Conservation (phyloP, 2,113 vertebrate genomes). For the Zeus faber region DNA sequence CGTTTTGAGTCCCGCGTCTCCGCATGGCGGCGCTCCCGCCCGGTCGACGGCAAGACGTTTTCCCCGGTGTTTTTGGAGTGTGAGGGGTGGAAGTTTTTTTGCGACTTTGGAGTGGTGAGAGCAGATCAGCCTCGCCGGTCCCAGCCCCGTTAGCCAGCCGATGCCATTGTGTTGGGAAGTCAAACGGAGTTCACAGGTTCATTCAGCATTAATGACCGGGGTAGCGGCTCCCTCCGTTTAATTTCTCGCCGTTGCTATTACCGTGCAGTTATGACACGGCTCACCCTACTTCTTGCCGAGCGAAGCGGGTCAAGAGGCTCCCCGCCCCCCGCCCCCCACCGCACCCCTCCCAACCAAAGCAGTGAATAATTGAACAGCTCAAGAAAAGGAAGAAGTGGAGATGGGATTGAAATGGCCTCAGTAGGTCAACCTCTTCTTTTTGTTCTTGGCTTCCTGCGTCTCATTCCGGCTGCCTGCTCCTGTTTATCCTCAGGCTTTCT, state of each 20-base stretch:
- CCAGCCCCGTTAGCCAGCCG: constrained; percentile 2
- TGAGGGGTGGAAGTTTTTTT: too few species aligned
- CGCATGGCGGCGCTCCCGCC: too few species aligned
- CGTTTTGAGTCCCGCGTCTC: too few species aligned
- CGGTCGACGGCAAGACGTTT: too few species aligned
- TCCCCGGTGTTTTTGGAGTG: too few species aligned
- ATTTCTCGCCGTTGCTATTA: constrained; percentile 24
- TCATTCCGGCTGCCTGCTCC: constrained; percentile 5
- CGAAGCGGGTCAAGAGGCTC: neutral
- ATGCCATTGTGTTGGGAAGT: constrained; percentile 43
- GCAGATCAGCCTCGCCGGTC: constrained; percentile 24
- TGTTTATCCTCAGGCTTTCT: constrained; percentile 31
- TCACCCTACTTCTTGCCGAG: constrained; percentile 6
- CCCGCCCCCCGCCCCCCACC: neutral
- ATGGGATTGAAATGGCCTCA: constrained; percentile 6
- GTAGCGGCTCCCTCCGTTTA: constrained; percentile 10
- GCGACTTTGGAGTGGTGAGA: too few species aligned
- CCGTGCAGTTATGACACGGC: constrained; percentile 21
- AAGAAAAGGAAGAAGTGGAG: neutral
- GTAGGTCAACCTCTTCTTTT: constrained; percentile 18
- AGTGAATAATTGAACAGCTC: constrained; percentile 22
- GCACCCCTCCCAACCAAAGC: constrained; percentile 6
- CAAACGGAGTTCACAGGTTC: constrained; percentile 69
- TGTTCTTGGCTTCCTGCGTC: constrained; percentile 13
- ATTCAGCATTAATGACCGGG: constrained; percentile 73